These are phyloP conservation scores for Trachops cirrhosus DNA, from an alignment of 2,797 vertebrate species.

Conservation along the genomic window DNA sequence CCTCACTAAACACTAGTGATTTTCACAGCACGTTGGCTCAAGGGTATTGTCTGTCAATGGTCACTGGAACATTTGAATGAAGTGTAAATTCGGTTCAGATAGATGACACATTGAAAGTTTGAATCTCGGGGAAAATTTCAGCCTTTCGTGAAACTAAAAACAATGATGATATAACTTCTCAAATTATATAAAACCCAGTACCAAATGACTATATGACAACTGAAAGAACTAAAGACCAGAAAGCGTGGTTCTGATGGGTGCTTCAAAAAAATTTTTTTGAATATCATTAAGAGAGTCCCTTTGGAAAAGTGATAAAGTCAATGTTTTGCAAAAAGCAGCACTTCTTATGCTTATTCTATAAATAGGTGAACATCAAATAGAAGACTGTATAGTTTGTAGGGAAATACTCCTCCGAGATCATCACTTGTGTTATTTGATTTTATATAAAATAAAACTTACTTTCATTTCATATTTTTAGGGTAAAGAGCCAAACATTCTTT, in stretches of 20 bases:
- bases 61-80: background rate
- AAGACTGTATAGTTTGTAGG: background rate
- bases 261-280: background rate
- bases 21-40: background rate
- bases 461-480: slow-evolving; percentile 24
- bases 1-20: background rate
- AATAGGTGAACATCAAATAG: slow-evolving; percentile 7
- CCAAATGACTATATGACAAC: background rate
- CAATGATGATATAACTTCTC: background rate
- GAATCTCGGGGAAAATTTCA: background rate
- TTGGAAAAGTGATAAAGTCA: background rate
- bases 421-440: background rate
- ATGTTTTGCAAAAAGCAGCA: background rate
- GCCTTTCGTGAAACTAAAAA: background rate
- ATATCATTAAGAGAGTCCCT: background rate
- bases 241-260: background rate
- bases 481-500: background rate
- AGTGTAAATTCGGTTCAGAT: background rate
- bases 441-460: background rate
- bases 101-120: background rate
- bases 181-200: background rate
- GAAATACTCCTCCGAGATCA: background rate
- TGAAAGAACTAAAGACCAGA: slow-evolving; percentile 3
- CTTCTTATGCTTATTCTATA: background rate
- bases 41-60: background rate